These are phyloP conservation scores for Pammene fasciana DNA, from an alignment of 2,888 invertebrate genomes.

Conservation along the genomic window DNA sequence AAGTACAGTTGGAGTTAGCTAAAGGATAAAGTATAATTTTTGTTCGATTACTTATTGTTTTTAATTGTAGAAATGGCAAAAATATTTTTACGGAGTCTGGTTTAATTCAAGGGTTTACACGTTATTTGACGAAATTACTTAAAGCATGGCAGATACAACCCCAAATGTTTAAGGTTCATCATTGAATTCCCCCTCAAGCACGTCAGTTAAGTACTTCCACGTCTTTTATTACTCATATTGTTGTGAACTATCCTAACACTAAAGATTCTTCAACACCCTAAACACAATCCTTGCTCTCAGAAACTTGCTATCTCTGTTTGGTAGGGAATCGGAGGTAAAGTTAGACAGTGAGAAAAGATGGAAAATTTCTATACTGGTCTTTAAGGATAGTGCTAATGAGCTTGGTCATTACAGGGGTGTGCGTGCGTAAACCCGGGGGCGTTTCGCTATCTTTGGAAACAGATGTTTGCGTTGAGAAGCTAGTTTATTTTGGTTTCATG, in stretches of 20 bases:
- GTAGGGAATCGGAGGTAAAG: not conserved
- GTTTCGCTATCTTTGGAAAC: conserved; percentile 35
- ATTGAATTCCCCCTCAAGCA: conserved; percentile 27
- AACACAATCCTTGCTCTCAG: conserved; percentile 24
- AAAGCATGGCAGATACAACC: not conserved
- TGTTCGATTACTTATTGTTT: too few species aligned
- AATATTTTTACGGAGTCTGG: too few species aligned
- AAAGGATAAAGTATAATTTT: too few species aligned
- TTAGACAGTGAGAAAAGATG: conserved; percentile 18
- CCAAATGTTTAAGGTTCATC: conserved; percentile 16
- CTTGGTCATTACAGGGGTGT: conserved; percentile 59
- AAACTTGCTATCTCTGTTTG: conserved; percentile 11
- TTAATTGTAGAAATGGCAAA: too few species aligned
- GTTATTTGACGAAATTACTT: not conserved
- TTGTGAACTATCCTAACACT: conserved; percentile 38
- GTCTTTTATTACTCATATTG: conserved; percentile 40
- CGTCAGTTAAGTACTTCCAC: conserved; percentile 31
- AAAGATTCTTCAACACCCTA: conserved; percentile 33
- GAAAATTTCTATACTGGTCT: conserved; percentile 39
- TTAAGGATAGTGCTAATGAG: conserved; percentile 61
- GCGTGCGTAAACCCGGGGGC: conserved; percentile 51
- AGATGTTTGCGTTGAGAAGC: conserved; percentile 22
- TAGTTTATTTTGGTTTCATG: not conserved
- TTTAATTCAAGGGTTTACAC: too few species aligned
- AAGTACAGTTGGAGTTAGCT: too few species aligned